Conservation (phyloP, 37 sponge, comb jelly and placozoan species). For the Sycon ciliatum region DNA sequence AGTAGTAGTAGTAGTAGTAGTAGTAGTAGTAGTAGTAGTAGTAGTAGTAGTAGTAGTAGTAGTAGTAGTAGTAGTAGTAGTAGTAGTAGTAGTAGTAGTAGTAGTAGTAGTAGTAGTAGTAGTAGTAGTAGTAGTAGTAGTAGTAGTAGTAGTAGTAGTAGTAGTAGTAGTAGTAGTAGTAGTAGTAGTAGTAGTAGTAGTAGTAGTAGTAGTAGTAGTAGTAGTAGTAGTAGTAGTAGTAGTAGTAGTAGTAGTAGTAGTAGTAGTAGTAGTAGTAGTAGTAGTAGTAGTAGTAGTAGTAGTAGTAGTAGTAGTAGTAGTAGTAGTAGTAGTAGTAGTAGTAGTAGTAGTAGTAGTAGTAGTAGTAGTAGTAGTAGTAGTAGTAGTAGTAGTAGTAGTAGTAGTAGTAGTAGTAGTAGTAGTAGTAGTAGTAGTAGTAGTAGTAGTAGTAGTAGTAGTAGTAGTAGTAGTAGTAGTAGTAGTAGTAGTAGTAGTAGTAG, state of each 20-base stretch:
- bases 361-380: conserved; percentile 8
- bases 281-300: conserved; percentile 8
- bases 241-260: conserved; percentile 8
- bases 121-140: conserved; percentile 8
- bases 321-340: not conserved
- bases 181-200: not conserved
- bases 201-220: conserved; percentile 6
- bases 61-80: conserved; percentile 8
- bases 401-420: not conserved
- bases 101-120: conserved; percentile 8
- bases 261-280: conserved; percentile 6
- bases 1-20: conserved; percentile 8
- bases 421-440: conserved; percentile 1
- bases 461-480: conserved; percentile 8
- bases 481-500: conserved; percentile 8
- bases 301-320: conserved; percentile 2
- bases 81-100: conserved; percentile 6
- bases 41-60: conserved; percentile 8
- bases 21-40: conserved; percentile 6
- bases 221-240: conserved; percentile 8
- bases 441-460: not conserved
- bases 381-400: conserved; percentile 2
- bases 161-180: conserved; percentile 1
- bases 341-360: conserved; percentile 2
- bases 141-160: not conserved